A percentile compares a stretch with the other conserved stretches of the same genome.
Conservation (phyloP, 2,113 vertebrate genomes). For the Rhynchomys soricoides region DNA sequence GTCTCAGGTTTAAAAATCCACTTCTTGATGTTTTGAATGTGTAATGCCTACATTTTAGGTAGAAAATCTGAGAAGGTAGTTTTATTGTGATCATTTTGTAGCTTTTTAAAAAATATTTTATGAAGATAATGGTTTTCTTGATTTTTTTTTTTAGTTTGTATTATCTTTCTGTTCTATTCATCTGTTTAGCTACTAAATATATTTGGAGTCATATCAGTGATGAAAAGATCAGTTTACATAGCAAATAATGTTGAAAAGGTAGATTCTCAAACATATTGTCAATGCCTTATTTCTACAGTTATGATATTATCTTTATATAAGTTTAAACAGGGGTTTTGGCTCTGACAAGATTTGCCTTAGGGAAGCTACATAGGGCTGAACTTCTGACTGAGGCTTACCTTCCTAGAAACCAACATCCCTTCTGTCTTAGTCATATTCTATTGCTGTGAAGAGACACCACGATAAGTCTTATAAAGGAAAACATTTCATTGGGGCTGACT, state of each 20-base stretch:
- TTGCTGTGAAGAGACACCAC: neutral
- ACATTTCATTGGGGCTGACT: neutral
- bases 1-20: neutral
- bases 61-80: neutral
- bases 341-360: neutral
- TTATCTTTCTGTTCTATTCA: neutral
- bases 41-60: neutral
- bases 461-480: neutral
- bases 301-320: neutral
- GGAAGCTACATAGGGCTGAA: fast-evolving
- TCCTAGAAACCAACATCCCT: neutral
- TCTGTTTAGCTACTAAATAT: neutral
- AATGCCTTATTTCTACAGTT: neutral
- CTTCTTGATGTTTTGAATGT: neutral
- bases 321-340: neutral
- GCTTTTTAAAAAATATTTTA: constrained; percentile 14
- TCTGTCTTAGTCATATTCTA: neutral
- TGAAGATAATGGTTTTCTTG: neutral
- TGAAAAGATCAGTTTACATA: neutral
- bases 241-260: neutral
- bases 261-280: neutral
- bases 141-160: constrained; percentile 4
- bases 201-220: neutral
- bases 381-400: neutral
- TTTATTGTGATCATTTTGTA: neutral